Base-by-base conservation (phyloP, 2,888 invertebrate genomes). In the Pseudoips prasinana region DNA sequence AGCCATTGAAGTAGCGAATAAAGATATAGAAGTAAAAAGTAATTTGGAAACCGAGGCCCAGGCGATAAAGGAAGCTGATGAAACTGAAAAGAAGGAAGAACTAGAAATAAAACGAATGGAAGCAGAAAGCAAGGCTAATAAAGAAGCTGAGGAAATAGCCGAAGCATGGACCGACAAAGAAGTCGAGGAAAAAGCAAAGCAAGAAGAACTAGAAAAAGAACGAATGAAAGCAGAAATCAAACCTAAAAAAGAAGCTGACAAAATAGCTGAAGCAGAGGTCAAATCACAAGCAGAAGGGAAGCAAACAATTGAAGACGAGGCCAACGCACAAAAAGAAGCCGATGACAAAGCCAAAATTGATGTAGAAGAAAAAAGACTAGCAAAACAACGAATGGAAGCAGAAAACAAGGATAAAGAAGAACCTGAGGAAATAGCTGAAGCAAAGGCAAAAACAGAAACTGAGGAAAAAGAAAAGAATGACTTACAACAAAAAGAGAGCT, bases 301-400 rank as follows among this genome's bases (percentile, higher is more conserved):
- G 20, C 20, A 20, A 5, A 20, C 2, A 2, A 20, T 7, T 5
- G n/a, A 7, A 20, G 20, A 2, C 7, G 19, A 7, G 22, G 22
- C 39, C 19, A 24, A 35, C 31, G 22, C 19, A 18, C 73, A 70
- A 14, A 69, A 73, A 34, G 71, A 77, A 19, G 6, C 5, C 2
- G 9, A 33, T 8, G 10, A 11, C 3, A 18, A 32, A 10, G 7
- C 20, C 7, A 20, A 20, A 5, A 20, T 5, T 5, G 20, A 20
- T n/a, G 20, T 7, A 5, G n/a, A 20, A 20, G n/a, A 18, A 6
- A 3, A 18, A 3, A 5, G 8, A 5, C 17, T 5, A 18, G 37
- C 33, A 17, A 29, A 33, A 24, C 24, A 33, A 18, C 28, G 29
- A 33, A 38, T 48, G 36, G 32, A 20, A 20, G 3, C 2, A 20